Conservation (phyloP, 2,888 invertebrate genomes). For the Pachymerium ferrugineum region DNA sequence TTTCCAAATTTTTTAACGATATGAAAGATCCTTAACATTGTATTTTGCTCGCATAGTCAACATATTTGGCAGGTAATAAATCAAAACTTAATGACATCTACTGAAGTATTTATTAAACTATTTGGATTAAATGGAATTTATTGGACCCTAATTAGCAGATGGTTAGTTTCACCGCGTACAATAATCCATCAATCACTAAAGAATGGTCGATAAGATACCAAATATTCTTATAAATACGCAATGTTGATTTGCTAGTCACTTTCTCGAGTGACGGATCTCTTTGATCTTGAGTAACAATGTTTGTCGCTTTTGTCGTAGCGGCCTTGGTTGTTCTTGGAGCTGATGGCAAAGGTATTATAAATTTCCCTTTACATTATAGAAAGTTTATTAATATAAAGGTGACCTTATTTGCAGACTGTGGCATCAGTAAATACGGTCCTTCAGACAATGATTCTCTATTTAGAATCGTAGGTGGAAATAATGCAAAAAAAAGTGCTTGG, state of each 20-base stretch:
- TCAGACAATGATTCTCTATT: background rate
- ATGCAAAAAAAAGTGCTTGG: slow-evolving; percentile 33
- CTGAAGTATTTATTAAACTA: background rate
- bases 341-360: background rate
- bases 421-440: background rate
- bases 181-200: background rate
- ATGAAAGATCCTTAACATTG: no score
- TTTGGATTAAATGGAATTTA: background rate
- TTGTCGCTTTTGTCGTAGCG: background rate
- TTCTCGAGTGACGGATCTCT: background rate
- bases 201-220: background rate
- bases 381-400: background rate
- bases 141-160: background rate
- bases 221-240: background rate
- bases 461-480: slow-evolving; percentile 33
- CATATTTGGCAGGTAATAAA: no score
- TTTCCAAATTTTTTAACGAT: no score
- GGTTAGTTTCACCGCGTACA: background rate
- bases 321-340: background rate
- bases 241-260: background rate
- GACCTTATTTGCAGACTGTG: background rate
- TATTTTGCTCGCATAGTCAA: no score
- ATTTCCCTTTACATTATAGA: no score
- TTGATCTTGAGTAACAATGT: background rate
- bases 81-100: background rate